Conservation (phyloP, 1,140 invertebrate species). For the Trachelipus rathkii region DNA sequence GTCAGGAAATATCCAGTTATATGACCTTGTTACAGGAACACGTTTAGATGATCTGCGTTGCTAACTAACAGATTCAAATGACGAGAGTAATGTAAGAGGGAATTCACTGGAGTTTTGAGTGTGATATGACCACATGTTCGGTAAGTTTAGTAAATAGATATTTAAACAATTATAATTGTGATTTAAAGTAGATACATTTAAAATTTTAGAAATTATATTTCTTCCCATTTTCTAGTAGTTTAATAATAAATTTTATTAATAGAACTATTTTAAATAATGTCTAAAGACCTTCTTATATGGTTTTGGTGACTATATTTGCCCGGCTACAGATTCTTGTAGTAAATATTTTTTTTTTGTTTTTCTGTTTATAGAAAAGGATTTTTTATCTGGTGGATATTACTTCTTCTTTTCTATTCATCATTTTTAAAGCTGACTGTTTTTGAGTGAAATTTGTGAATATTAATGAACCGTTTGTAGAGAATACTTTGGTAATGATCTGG, state of each 20-base stretch:
- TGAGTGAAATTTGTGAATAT: conserved; percentile 92
- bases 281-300: no score
- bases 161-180: no score
- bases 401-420: no score
- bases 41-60: conserved; percentile 69
- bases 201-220: no score
- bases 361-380: conserved; percentile 58
- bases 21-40: conserved; percentile 76
- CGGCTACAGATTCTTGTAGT: no score
- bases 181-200: no score
- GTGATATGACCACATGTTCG: neutral
- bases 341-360: no score
- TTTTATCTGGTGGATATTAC: conserved; percentile 81
- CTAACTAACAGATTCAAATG: conserved; percentile 71
- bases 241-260: no score
- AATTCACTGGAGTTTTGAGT: conserved; percentile 66
- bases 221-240: no score
- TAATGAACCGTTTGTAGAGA: conserved; percentile 73
- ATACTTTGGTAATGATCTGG: conserved; percentile 48
- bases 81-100: conserved; percentile 29
- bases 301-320: no score
- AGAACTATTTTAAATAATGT: no score
- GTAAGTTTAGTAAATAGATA: no score
- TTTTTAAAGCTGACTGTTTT: conserved; percentile 81
- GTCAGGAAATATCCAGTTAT: conserved; percentile 76